A percentile compares a stretch with the other conserved stretches of the same genome.
These are phyloP conservation scores for Parauchenoglanis punctatus DNA, from an alignment of 2,797 vertebrate species.

Conservation along the genomic window DNA sequence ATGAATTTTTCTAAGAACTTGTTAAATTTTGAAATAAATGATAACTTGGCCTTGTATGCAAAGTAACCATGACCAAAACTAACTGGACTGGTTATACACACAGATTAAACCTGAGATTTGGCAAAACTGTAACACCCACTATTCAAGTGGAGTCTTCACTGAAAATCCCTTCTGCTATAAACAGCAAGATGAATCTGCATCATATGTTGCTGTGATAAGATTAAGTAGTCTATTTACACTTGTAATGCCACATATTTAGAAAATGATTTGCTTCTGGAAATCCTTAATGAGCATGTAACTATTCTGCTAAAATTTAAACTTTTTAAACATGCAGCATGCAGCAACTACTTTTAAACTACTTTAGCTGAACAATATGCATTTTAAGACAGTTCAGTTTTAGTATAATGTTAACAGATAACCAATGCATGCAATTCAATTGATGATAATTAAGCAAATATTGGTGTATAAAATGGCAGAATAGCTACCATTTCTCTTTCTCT, in stretches of 20 bases:
- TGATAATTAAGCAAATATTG: not conserved
- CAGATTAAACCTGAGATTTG: not conserved
- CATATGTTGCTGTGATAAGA: not conserved
- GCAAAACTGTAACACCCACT: not conserved
- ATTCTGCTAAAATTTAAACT: not conserved
- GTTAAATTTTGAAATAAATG: not conserved
- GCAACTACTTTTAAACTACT: not conserved
- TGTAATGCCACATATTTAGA: not conserved
- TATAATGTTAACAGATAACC: not conserved
- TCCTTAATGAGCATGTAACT: not conserved
- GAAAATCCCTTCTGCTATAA: not conserved
- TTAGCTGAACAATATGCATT: not conserved
- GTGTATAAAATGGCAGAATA: not conserved
- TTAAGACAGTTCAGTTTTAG: not conserved
- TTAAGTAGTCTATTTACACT: not conserved
- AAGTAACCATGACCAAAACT: not conserved
- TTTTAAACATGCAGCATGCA: not conserved
- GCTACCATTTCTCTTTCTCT: not conserved
- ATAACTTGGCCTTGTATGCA: not conserved
- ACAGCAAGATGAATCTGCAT: not conserved
- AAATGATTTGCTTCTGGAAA: not conserved
- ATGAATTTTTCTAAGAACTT: not conserved
- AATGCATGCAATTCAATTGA: not conserved
- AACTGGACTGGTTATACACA: not conserved
- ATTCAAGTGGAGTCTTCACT: not conserved